Evolutionary conservation across 2,888 invertebrate species (phyloP), one percentile per base, ranked within the genome.

Genomic region (Noctua fimbriata): DNA sequence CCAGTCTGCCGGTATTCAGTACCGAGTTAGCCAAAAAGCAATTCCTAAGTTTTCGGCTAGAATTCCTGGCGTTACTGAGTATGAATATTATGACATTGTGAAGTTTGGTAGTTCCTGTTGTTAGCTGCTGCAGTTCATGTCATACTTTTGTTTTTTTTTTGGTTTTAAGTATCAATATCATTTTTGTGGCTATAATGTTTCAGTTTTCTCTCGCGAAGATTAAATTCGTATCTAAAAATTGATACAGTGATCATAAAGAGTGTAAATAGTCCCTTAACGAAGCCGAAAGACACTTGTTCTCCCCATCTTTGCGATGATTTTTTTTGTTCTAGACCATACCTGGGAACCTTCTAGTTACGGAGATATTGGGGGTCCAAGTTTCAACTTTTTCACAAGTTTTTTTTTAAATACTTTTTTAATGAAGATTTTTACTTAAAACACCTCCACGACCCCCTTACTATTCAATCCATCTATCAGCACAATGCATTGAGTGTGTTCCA

Each of bases 21-120:
- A n/a, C 69, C 14, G 60, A 52, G 74, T 73, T 75, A 85, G 72
- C 79, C 80, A 77, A 79, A 87, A 80, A 76, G 69, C 79, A 81
- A 75, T 69, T 49, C 55, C 77, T 65, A 87, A 78, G 63, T 87
- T 82, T 74, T 76, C 66, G 28, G 24, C 74, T 78, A 67, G 60
- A 75, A 87, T 80, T 82, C 67, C 80, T 74, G 49, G 47, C 71
- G 12, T 24, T 49, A 69, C 82, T 72, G 32, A 32, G n/a, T 44
- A 49, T 28, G 77, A 87, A 80, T 80, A 78, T 80, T 76, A 65
- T 52, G n/a, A 7, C 21, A 36, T 21, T 36, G 47, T 55, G 14
- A 69, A 65, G 28, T 32, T 71, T 55, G 36, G 24, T n/a, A 36
- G 10, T 55, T 73, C 24, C 1, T 75, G 24, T 44, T 63, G 52